phyloP scores from a whole-genome alignment of 2,113 vertebrate genomes.

The Syrrhaptes paradoxus region DNA sequence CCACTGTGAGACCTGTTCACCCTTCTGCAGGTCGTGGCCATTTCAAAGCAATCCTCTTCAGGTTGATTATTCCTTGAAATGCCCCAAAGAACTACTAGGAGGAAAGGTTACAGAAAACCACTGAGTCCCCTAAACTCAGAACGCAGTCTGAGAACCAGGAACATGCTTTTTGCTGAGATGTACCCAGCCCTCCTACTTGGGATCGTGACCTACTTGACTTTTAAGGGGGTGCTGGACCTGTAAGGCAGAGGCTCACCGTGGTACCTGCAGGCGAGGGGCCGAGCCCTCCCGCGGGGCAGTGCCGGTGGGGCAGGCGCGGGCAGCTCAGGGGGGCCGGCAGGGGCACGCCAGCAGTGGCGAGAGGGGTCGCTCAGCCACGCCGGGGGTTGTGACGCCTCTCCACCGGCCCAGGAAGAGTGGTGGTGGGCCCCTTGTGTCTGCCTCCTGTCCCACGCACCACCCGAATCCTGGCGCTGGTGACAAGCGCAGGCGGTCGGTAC shows the following conservation, averaged over 20 bases:
- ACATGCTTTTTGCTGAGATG: not conserved
- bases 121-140: too few species aligned
- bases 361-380: rapidly evolving
- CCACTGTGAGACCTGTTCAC: too few species aligned
- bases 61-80: not conserved
- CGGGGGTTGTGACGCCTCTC: not conserved
- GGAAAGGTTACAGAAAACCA: not conserved
- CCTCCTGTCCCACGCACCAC: not conserved
- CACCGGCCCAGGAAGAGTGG: not conserved
- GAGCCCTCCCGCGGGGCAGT: not conserved
- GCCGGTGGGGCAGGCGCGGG: not conserved
- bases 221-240: not conserved
- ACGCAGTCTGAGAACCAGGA: too few species aligned
- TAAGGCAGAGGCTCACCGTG: not conserved
- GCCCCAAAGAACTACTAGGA: not conserved
- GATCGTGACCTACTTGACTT: not conserved
- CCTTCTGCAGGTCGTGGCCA: rapidly evolving
- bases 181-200: not conserved
- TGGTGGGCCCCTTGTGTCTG: not conserved
- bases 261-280: too few species aligned
- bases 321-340: not conserved
- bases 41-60: not conserved
- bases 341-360: too few species aligned
- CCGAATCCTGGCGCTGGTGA: not conserved
- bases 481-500: not conserved